Percentiles rank a stretch among this genome's conserved stretches.
Conservation (phyloP, 2,888 invertebrate species). For the Ashinkailepas kermadecensis region DNA sequence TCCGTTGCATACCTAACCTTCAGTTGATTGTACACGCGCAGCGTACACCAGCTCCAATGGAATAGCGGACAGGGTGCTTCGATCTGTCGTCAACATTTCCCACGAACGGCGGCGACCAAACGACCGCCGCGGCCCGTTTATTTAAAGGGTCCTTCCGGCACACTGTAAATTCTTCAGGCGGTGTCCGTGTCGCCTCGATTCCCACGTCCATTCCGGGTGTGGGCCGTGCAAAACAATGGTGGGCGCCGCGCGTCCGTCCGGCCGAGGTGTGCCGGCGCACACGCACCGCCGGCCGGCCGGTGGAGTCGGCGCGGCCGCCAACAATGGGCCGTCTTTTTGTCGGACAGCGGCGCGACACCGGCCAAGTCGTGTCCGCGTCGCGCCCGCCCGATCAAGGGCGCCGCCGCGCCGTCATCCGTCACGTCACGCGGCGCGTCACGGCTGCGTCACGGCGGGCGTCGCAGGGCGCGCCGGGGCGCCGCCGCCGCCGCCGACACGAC, state of each 20-base stretch:
- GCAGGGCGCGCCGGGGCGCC: neutral
- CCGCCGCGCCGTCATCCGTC: neutral
- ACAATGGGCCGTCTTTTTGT: conserved; percentile 20
- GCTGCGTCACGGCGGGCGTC: neutral
- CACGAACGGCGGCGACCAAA: no score
- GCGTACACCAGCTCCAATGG: no score
- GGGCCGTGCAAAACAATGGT: neutral
- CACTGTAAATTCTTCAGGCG: neutral
- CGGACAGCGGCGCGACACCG: neutral
- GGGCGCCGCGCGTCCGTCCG: neutral
- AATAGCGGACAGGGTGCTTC: no score
- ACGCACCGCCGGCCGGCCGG: no score
- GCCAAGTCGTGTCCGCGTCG: neutral
- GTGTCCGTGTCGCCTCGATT: neutral
- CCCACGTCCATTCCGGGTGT: neutral
- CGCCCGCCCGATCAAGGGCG: neutral
- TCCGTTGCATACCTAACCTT: neutral
- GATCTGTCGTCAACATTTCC: no score
- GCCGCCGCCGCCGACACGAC: neutral
- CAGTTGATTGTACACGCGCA: no score
- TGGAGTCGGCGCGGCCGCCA: neutral
- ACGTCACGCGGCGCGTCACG: neutral
- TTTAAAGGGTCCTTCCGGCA: no score
- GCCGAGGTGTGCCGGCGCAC: no score
- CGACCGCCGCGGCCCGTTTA: no score